Conservation (phyloP, 2,797 vertebrate species). For the Spea hammondii region DNA sequence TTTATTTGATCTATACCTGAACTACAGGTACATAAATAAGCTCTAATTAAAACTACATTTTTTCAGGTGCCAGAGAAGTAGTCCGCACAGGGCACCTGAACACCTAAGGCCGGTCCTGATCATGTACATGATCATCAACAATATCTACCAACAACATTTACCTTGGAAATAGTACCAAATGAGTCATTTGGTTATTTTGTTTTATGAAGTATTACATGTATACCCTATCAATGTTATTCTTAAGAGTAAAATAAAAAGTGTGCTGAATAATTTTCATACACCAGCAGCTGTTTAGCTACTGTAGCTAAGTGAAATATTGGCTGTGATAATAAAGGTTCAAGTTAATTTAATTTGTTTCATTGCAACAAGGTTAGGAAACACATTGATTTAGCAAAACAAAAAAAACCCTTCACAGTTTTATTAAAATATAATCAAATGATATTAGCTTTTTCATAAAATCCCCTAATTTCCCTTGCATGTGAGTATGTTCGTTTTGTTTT, state of each 20-base stretch:
- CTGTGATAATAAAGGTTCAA: neutral
- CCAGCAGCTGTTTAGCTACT: neutral
- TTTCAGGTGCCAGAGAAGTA: too few relatives aligned
- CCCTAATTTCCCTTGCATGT: neutral
- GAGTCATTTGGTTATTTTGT: too few relatives aligned
- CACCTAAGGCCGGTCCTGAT: too few relatives aligned
- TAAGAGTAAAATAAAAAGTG: neutral
- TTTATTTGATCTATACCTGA: too few relatives aligned
- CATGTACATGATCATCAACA: too few relatives aligned
- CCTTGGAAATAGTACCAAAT: too few relatives aligned
- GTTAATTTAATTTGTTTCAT: slow-evolving; percentile 8
- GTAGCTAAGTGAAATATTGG: neutral
- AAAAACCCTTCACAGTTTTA: neutral
- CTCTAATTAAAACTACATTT: too few relatives aligned
- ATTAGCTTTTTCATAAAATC: neutral
- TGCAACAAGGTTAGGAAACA: neutral
- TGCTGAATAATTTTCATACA: neutral
- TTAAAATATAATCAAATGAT: neutral
- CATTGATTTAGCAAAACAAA: neutral
- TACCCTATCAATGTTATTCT: neutral
- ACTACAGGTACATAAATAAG: too few relatives aligned
- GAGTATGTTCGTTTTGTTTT: slow-evolving; percentile 8
- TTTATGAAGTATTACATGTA: neutral
- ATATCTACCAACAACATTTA: too few relatives aligned
- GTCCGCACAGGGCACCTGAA: too few relatives aligned